phyloP scores from a whole-genome alignment of 2,797 vertebrate species.

The Nyctalus aviator region DNA sequence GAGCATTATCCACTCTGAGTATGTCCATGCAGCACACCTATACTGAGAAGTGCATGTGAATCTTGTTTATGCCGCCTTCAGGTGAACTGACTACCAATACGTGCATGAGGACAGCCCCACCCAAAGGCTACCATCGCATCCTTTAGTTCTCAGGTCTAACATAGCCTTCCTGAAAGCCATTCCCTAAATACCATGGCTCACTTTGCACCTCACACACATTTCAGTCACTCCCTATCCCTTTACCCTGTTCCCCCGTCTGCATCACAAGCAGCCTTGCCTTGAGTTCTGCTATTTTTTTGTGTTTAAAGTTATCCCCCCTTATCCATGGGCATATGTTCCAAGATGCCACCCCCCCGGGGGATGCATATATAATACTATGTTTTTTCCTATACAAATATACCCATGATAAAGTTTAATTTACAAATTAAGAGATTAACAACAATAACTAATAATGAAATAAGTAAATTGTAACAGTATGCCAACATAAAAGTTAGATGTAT shows the following conservation, averaged over 20 bases:
- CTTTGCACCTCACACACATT: neutral
- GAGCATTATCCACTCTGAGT: no score
- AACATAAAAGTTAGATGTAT: neutral
- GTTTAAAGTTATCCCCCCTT: neutral
- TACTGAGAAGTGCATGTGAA: neutral
- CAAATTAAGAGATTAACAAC: neutral
- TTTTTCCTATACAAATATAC: neutral
- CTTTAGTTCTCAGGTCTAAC: neutral
- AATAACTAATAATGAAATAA: neutral
- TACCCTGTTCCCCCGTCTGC: neutral
- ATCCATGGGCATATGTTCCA: neutral
- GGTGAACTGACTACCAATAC: neutral
- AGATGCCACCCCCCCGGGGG: neutral
- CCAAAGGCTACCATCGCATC: neutral
- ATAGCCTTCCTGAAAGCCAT: neutral
- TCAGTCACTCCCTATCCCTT: neutral
- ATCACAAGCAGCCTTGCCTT: neutral
- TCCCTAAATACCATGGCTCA: neutral
- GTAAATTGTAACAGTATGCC: neutral
- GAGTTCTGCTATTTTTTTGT: neutral
- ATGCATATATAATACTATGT: neutral
- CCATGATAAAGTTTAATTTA: neutral
- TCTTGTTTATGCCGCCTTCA: neutral
- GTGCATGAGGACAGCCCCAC: neutral
- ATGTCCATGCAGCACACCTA: no score